A percentile compares a stretch with the other conserved stretches of the same genome.
phyloP scores from a whole-genome alignment of 2,797 vertebrate genomes.

The Podarcis lilfordi region DNA sequence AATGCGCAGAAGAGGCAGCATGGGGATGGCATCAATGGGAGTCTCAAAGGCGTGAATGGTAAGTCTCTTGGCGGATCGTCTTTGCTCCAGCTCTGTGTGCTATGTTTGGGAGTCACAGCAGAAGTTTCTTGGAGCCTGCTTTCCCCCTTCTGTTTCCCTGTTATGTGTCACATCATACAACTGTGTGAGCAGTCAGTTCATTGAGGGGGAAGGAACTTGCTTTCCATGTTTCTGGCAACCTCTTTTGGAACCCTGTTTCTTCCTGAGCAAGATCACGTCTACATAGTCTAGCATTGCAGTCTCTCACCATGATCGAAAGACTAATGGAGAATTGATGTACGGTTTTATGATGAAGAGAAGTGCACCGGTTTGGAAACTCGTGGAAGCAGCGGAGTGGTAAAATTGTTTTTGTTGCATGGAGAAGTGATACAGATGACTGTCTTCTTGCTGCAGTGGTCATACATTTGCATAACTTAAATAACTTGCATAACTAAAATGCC shows the following conservation, averaged over 20 bases:
- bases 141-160: not conserved
- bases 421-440: not conserved
- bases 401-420: not conserved
- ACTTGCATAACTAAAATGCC: not conserved
- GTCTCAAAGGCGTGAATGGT: constrained; percentile 90
- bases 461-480: not conserved
- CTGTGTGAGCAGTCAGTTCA: not conserved
- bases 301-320: not conserved
- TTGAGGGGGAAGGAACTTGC: not conserved
- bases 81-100: not conserved
- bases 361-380: not conserved
- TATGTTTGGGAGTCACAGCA: not conserved
- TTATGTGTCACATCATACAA: not conserved
- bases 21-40: constrained; percentile 84
- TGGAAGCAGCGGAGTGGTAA: not conserved
- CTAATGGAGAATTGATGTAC: not conserved
- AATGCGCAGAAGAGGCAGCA: constrained; percentile 96
- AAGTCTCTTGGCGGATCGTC: constrained; percentile 62
- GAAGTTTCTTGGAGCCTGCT: not conserved
- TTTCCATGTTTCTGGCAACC: not conserved
- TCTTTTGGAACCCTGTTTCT: not conserved
- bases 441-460: not conserved
- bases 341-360: not conserved
- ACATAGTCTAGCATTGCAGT: not conserved
- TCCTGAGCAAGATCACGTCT: not conserved